Conservation (phyloP, 2,797 vertebrate genomes). For the Chromis chromis region DNA sequence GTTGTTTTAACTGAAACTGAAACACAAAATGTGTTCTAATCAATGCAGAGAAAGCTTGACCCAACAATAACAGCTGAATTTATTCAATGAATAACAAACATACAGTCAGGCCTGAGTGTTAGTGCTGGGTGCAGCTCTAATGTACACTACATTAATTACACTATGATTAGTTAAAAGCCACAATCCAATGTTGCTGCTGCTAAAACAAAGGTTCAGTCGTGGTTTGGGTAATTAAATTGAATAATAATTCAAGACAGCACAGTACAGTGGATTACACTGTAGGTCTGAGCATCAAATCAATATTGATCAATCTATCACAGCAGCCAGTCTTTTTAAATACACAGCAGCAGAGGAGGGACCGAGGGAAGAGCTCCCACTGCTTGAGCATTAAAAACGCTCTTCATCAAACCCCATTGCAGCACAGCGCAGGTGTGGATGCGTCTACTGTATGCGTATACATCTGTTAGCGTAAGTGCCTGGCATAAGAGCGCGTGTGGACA, state of each 20-base stretch:
- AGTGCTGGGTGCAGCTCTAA: conserved; percentile 8
- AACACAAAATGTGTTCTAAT: not conserved
- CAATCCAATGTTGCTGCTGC: conserved; percentile 6
- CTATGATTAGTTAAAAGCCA: conserved; percentile 23
- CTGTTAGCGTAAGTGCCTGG: conserved; percentile 35
- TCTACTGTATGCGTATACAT: conserved; percentile 26
- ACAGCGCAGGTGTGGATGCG: conserved; percentile 19
- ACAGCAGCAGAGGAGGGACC: conserved; percentile 37
- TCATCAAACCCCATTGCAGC: conserved; percentile 29
- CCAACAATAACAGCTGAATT: not conserved
- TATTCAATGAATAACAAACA: not conserved
- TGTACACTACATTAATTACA: conserved; percentile 11
- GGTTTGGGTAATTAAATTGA: conserved; percentile 48
- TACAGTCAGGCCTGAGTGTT: conserved; percentile 2
- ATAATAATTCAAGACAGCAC: conserved; percentile 49
- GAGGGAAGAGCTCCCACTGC: conserved; percentile 5
- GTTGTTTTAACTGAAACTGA: conserved; percentile 13
- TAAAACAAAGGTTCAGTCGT: conserved; percentile 43
- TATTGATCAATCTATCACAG: conserved; percentile 66
- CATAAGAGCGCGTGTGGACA: conserved; percentile 30
- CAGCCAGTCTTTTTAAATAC: conserved; percentile 46
- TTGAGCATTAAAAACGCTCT: conserved; percentile 37
- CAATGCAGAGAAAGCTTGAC: not conserved
- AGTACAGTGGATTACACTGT: conserved; percentile 60
- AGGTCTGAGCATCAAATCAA: conserved; percentile 64